Evolutionary conservation across 2,113 vertebrate species (phyloP).

Genomic region (Progne subis): DNA sequence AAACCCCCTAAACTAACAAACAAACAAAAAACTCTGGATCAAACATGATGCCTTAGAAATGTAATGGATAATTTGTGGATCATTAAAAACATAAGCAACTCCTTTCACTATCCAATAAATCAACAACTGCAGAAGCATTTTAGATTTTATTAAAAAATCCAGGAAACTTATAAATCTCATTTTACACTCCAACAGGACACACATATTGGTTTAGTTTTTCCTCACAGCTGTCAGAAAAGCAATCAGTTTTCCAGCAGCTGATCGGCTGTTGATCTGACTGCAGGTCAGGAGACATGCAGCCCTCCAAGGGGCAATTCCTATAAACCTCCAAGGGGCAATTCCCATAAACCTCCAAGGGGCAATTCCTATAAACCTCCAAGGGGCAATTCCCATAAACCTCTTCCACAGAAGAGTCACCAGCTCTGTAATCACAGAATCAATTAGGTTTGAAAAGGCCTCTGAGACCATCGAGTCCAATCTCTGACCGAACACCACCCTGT

Average conservation of each 20-base stretch:
- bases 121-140: not conserved
- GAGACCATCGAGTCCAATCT: not conserved
- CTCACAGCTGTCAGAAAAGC: not conserved
- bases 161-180: constrained; percentile 17
- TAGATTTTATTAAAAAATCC: constrained; percentile 30
- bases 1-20: not conserved
- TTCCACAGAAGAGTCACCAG: not conserved
- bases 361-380: not conserved
- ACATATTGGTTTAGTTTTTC: not conserved
- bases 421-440: not conserved
- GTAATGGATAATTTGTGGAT: not conserved
- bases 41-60: not conserved
- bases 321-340: not conserved
- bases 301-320: not conserved
- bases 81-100: constrained; percentile 24
- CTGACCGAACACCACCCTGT: not conserved
- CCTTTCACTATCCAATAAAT: not conserved
- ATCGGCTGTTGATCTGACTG: not conserved
- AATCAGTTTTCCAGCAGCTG: not conserved
- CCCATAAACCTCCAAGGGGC: not conserved
- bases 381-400: not conserved
- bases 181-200: not conserved
- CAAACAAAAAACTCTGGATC: not conserved
- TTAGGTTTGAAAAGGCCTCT: not conserved
- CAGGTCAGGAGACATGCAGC: not conserved